phyloP scores from a whole-genome alignment of 1,140 invertebrate species.

The Cepaea nemoralis region DNA sequence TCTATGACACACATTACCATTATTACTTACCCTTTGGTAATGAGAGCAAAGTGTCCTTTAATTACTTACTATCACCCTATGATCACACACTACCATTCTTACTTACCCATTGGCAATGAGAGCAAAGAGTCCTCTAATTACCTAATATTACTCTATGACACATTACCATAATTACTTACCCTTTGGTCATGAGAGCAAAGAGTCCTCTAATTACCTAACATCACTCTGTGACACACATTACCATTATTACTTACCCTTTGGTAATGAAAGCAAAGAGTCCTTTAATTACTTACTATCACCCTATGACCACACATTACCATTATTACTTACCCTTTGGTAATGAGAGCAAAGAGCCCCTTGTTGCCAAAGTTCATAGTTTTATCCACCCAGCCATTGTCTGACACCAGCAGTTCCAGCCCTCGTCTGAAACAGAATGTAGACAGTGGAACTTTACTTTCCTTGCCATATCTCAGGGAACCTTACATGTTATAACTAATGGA shows the following conservation, averaged over 20 bases:
- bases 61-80: too few species aligned
- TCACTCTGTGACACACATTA: too few species aligned
- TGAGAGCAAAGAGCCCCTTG: slow-evolving; percentile 72
- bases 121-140: slow-evolving; percentile 73
- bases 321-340: slow-evolving; percentile 62
- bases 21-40: slow-evolving; percentile 62
- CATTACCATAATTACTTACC: too few species aligned
- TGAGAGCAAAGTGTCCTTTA: slow-evolving; percentile 72
- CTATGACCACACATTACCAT: too few species aligned
- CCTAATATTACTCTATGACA: too few species aligned
- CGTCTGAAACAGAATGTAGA: too few species aligned
- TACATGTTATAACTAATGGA: too few species aligned
- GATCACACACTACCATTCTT: too few species aligned
- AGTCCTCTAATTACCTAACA: slow-evolving; percentile 72
- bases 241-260: slow-evolving; percentile 60
- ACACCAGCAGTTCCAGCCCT: slow-evolving; percentile 71
- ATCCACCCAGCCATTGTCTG: slow-evolving; percentile 73
- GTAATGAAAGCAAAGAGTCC: slow-evolving; percentile 73
- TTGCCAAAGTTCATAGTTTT: slow-evolving; percentile 73
- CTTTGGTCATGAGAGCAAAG: slow-evolving; percentile 70
- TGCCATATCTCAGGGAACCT: too few species aligned
- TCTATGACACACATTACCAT: too few species aligned
- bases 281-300: too few species aligned
- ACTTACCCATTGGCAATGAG: slow-evolving; percentile 68
- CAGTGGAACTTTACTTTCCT: too few species aligned